Percentiles rank a stretch among this genome's conserved stretches.
These are phyloP conservation scores for Trachurus trachurus DNA, from an alignment of 2,797 vertebrate species.

Conservation along the genomic window DNA sequence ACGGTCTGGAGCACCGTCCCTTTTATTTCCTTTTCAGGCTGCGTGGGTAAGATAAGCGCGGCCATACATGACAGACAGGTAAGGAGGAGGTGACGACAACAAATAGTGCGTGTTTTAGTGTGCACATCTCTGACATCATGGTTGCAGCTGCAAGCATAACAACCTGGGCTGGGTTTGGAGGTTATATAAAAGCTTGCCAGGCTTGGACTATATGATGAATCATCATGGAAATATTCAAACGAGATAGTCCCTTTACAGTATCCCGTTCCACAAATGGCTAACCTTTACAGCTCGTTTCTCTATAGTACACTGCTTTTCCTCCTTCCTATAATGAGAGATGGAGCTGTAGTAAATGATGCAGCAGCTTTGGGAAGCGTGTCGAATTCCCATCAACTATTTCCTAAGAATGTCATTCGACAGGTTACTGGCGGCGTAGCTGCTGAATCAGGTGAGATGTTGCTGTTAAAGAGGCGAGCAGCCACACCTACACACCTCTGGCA, in stretches of 20 bases:
- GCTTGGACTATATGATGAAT: constrained; percentile 22
- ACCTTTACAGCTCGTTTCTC: neutral
- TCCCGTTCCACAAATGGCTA: neutral
- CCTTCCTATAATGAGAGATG: constrained; percentile 7
- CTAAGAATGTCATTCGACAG: constrained; percentile 64
- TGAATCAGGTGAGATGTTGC: constrained; percentile 35
- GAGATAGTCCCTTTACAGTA: constrained; percentile 3
- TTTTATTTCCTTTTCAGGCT: constrained; percentile 43
- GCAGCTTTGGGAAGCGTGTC: neutral
- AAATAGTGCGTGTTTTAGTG: constrained; percentile 26
- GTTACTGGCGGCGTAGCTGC: constrained; percentile 44
- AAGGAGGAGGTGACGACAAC: constrained; percentile 53
- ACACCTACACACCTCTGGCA: constrained; percentile 50
- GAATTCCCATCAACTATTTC: constrained; percentile 12
- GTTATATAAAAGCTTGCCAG: constrained; percentile 26
- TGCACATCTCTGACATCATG: constrained; percentile 43
- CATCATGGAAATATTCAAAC: constrained; percentile 58
- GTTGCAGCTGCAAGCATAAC: constrained; percentile 33
- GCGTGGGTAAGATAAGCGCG: constrained; percentile 38
- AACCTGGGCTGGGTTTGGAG: constrained; percentile 11
- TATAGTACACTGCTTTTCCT: neutral
- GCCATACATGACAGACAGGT: constrained; percentile 49
- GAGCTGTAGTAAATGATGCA: neutral
- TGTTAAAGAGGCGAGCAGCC: constrained; percentile 32
- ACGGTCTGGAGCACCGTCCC: constrained; percentile 22